Percentiles rank a stretch among this genome's conserved stretches.
These are phyloP conservation scores for Nyctereutes procyonoides DNA, from an alignment of 2,113 vertebrate genomes.

Conservation along the genomic window DNA sequence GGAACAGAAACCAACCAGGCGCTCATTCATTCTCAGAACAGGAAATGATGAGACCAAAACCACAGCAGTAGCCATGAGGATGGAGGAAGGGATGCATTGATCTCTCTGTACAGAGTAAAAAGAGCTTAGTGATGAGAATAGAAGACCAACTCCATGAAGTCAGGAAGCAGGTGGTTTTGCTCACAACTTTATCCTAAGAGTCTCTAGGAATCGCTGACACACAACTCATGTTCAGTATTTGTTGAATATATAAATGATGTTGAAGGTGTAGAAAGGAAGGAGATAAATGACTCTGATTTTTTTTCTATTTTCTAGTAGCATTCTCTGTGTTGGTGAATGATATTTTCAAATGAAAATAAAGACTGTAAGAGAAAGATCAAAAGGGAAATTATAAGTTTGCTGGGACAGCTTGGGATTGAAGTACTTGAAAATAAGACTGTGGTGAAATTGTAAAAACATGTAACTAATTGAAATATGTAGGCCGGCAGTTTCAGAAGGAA, in stretches of 20 bases:
- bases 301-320: background rate
- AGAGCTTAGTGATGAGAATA: background rate
- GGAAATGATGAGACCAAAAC: background rate
- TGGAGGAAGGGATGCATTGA: background rate
- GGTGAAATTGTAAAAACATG: background rate
- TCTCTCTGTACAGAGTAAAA: background rate
- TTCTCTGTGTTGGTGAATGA: background rate
- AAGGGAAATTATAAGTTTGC: background rate
- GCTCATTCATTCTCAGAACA: background rate
- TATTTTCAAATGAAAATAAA: background rate
- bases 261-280: background rate
- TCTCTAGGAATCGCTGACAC: background rate
- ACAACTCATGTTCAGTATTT: background rate
- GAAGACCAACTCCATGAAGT: background rate
- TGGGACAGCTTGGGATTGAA: background rate
- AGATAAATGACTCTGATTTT: background rate
- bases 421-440: background rate
- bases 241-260: background rate
- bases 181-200: background rate
- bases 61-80: background rate
- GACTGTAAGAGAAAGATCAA: background rate
- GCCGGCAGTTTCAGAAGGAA: background rate
- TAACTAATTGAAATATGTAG: background rate
- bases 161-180: background rate
- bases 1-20: background rate